phyloP scores from a whole-genome alignment of 2,113 vertebrate species.

The Oncorhynchus clarkii region DNA sequence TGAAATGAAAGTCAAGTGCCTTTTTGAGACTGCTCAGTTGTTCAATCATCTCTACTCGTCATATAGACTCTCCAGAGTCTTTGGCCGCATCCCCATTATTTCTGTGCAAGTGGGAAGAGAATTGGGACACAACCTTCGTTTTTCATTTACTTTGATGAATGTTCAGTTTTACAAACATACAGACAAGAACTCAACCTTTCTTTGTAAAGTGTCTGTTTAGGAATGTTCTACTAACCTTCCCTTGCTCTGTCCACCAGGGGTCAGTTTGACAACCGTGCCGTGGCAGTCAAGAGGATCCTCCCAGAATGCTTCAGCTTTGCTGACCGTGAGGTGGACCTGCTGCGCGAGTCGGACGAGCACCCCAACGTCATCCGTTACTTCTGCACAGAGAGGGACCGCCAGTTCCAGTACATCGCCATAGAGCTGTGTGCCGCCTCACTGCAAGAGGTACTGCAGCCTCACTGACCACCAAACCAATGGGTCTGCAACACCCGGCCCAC shows the following conservation, averaged over 20 bases:
- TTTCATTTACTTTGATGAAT: too few relatives aligned
- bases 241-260: constrained; percentile 73
- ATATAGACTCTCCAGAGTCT: background rate
- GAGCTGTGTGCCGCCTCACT: constrained; percentile 91
- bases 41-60: background rate
- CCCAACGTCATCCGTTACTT: constrained; percentile 97
- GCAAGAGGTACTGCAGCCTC: constrained; percentile 81
- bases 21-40: too few relatives aligned
- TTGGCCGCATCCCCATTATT: background rate
- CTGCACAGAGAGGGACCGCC: constrained; percentile 92
- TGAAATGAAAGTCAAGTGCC: background rate
- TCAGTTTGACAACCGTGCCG: constrained; percentile 88
- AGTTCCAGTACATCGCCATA: constrained; percentile 98
- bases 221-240: background rate
- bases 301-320: constrained; percentile 98
- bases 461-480: background rate
- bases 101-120: background rate
- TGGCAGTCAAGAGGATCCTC: constrained; percentile 95
- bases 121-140: too few relatives aligned
- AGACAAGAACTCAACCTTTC: too few relatives aligned
- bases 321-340: constrained; percentile 91
- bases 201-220: background rate
- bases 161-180: too few relatives aligned
- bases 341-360: constrained; percentile 94
- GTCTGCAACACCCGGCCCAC: background rate